Conservation (phyloP, 2,888 invertebrate species). For the Ariolimax columbianus region DNA sequence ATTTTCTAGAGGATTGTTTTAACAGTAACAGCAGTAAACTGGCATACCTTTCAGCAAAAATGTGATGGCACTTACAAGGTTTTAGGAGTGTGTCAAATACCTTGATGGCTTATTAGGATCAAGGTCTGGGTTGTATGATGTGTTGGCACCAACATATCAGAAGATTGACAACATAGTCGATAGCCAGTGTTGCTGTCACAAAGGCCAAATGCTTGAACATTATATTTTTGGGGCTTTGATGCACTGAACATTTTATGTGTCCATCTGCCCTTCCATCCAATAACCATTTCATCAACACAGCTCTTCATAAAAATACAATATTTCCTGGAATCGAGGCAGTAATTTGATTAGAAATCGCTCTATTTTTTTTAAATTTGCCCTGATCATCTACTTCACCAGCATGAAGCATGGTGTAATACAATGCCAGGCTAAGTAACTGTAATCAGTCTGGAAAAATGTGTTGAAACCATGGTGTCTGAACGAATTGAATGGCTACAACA, state of each 20-base stretch:
- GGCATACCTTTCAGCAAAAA: slow-evolving; percentile 19
- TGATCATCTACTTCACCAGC: background rate
- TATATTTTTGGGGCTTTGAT: background rate
- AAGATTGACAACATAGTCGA: slow-evolving; percentile 6
- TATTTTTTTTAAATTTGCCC: too few relatives aligned
- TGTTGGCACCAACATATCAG: background rate
- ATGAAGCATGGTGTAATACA: slow-evolving; percentile 27
- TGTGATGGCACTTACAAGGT: background rate
- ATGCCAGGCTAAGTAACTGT: too few relatives aligned
- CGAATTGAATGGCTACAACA: background rate
- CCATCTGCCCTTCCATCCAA: background rate
- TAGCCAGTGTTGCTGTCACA: background rate
- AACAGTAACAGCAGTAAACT: background rate
- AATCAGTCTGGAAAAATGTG: slow-evolving; percentile 13
- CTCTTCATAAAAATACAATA: too few relatives aligned
- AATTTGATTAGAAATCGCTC: background rate
- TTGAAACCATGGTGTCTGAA: background rate
- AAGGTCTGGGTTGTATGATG: background rate
- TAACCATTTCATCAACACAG: too few relatives aligned
- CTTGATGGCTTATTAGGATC: background rate
- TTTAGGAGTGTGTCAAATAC: background rate
- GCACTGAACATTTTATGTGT: slow-evolving; percentile 11
- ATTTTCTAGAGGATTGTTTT: background rate
- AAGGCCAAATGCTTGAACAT: background rate
- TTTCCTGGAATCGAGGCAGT: background rate